Evolutionary conservation across 2,888 invertebrate species (phyloP).

Genomic region (Frankliniella intonsa): DNA sequence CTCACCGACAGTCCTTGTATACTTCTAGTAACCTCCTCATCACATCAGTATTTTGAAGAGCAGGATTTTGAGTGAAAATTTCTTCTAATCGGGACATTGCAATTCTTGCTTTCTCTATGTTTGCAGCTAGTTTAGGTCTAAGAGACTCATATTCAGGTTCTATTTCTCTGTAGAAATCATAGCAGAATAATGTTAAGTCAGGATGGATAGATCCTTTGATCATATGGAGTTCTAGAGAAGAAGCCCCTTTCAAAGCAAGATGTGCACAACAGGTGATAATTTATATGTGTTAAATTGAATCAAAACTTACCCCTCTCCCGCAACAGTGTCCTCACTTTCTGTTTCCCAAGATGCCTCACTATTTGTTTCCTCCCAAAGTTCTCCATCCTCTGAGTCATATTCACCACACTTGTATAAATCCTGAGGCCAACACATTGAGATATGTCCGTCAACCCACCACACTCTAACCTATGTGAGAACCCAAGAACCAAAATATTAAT

Average conservation of each 20-base stretch:
- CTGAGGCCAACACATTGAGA: slow-evolving; percentile 88
- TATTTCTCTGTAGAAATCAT: slow-evolving; percentile 20
- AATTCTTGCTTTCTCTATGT: slow-evolving; percentile 69
- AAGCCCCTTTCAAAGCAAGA: background rate
- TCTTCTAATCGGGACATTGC: slow-evolving; percentile 72
- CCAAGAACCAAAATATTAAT: background rate
- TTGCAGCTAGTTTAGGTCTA: slow-evolving; percentile 62
- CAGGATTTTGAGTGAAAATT: slow-evolving; percentile 71
- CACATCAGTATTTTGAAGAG: slow-evolving; percentile 68
- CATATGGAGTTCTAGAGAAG: too few relatives aligned
- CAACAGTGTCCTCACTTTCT: slow-evolving; percentile 58
- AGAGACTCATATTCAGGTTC: slow-evolving; percentile 43
- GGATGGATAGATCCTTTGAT: too few relatives aligned
- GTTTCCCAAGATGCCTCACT: slow-evolving; percentile 81
- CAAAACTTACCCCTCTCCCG: slow-evolving; percentile 46
- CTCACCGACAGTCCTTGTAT: slow-evolving; percentile 70
- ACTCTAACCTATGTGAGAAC: slow-evolving; percentile 62
- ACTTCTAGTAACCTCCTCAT: slow-evolving; percentile 74
- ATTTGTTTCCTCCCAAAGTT: slow-evolving; percentile 60
- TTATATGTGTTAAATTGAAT: background rate
- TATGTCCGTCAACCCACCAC: slow-evolving; percentile 86
- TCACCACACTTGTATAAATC: slow-evolving; percentile 67
- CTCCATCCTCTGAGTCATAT: slow-evolving; percentile 59
- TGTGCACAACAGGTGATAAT: background rate
- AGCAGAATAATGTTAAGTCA: background rate